Conservation (phyloP, 2,797 vertebrate species). For the Cynodonichthys magdalenae region DNA sequence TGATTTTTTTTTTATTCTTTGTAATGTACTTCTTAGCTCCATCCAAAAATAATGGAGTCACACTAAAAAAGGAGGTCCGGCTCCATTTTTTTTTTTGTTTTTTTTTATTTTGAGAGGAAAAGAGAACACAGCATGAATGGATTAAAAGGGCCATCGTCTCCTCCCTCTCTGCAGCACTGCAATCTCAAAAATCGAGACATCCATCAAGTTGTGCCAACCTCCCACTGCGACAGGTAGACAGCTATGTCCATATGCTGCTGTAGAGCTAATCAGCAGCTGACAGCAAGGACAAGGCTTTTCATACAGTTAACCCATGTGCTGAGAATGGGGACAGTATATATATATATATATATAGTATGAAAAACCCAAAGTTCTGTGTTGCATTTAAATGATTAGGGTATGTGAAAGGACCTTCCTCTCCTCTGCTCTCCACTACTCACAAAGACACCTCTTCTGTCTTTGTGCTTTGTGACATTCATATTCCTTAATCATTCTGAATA, state of each 20-base stretch:
- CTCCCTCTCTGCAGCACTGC: constrained; percentile 36
- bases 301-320: constrained; percentile 24
- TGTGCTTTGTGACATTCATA: constrained; percentile 53
- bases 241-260: constrained; percentile 55
- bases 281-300: constrained; percentile 63
- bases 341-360: too few species aligned
- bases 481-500: constrained; percentile 55
- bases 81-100: constrained; percentile 64
- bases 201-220: constrained; percentile 63
- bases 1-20: constrained; percentile 53
- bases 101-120: constrained; percentile 64
- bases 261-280: constrained; percentile 62
- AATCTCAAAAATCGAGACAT: constrained; percentile 66
- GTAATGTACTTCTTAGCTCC: constrained; percentile 50
- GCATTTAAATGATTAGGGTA: constrained; percentile 25
- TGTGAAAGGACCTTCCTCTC: constrained; percentile 15
- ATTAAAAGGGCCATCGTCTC: constrained; percentile 44
- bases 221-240: constrained; percentile 57
- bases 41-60: constrained; percentile 46
- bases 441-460: constrained; percentile 26
- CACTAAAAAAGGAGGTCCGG: constrained; percentile 65
- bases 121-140: constrained; percentile 60
- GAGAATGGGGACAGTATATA: constrained; percentile 13
- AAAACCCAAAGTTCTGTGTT: constrained; percentile 33
- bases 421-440: constrained; percentile 6